Percentiles rank a stretch among this genome's conserved stretches.
phyloP scores from a whole-genome alignment of 64 coral and sea anemone genomes.

The Anthopleura sola region DNA sequence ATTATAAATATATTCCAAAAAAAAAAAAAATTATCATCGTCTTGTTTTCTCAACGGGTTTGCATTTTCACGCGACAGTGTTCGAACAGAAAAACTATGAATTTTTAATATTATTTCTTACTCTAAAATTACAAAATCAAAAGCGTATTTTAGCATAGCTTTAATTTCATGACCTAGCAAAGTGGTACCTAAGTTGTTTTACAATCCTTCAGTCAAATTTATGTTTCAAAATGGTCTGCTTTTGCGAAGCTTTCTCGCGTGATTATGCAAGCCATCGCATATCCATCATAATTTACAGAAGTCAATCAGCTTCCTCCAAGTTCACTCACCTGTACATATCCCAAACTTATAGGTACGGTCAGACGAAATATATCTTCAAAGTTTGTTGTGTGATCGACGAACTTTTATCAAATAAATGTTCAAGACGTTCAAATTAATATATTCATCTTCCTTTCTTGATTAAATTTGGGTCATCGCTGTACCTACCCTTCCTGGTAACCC shows the following conservation, averaged over 20 bases:
- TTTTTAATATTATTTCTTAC: background rate
- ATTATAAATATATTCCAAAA: background rate
- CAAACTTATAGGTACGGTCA: background rate
- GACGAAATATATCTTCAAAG: background rate
- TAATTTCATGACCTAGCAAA: background rate
- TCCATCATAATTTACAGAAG: background rate
- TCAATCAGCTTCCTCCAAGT: background rate
- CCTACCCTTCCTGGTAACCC: too few relatives aligned
- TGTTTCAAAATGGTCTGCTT: background rate
- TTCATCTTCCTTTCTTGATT: background rate
- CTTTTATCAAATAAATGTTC: background rate
- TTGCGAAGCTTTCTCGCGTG: background rate
- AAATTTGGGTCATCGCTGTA: too few relatives aligned
- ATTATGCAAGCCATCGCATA: background rate
- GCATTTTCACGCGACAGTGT: background rate
- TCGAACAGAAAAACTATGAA: background rate
- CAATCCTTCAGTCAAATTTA: background rate
- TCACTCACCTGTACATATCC: background rate
- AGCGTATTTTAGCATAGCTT: background rate
- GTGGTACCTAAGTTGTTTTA: background rate
- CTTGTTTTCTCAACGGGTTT: background rate
- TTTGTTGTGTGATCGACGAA: conserved; percentile 2
- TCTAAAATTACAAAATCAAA: background rate
- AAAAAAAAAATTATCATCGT: too few relatives aligned
- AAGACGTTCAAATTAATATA: background rate